These are phyloP conservation scores for Amphiprion percula DNA, from an alignment of 2,113 vertebrate genomes.

Conservation along the genomic window DNA sequence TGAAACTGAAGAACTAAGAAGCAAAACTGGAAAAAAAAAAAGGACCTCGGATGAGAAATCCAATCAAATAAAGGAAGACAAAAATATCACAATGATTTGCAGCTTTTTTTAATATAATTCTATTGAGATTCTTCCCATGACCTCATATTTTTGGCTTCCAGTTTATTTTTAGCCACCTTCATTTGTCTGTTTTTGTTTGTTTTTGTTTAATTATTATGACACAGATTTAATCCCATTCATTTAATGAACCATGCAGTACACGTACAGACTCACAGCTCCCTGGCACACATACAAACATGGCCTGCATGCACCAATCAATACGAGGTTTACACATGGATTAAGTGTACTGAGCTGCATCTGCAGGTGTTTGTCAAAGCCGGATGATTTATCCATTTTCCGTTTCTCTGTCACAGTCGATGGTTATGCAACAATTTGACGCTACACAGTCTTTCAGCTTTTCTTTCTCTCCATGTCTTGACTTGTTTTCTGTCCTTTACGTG, in stretches of 20 bases:
- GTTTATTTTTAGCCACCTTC: background rate
- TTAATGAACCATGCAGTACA: slow-evolving; percentile 2
- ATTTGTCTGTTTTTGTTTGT: background rate
- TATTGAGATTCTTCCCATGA: background rate
- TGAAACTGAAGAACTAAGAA: background rate
- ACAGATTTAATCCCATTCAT: background rate
- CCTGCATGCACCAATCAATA: slow-evolving; percentile 39
- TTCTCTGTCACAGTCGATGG: slow-evolving; percentile 32
- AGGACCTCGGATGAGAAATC: no score
- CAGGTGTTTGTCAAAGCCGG: slow-evolving; percentile 60
- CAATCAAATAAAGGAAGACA: background rate
- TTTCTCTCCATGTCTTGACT: slow-evolving; percentile 33
- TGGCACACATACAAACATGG: slow-evolving; percentile 20
- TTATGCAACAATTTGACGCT: slow-evolving; percentile 63
- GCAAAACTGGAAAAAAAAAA: background rate
- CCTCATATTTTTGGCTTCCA: background rate
- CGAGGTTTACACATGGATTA: slow-evolving; percentile 63
- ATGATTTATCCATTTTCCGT: slow-evolving; percentile 67
- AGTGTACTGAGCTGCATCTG: slow-evolving; percentile 62
- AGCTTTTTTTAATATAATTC: no score
- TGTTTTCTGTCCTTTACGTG: background rate
- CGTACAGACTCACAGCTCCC: background rate
- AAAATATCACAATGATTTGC: no score
- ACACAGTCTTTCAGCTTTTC: slow-evolving; percentile 33
- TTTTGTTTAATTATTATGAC: background rate